Conservation (phyloP, 2,113 vertebrate species). For the Sarotherodon lohbergeri region DNA sequence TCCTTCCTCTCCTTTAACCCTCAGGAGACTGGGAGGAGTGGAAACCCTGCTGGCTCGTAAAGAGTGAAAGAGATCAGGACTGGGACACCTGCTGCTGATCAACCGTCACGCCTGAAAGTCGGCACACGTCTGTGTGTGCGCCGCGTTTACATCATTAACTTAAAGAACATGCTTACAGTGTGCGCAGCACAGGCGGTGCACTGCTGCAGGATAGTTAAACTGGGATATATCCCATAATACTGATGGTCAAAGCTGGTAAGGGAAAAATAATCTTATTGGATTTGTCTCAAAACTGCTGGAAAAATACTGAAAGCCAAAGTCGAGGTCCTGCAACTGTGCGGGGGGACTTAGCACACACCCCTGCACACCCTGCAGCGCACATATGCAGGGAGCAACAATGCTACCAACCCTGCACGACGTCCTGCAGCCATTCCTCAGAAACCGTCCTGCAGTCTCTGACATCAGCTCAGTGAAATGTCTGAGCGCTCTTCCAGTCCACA, state of each 20-base stretch:
- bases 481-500: neutral
- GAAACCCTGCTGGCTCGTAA: constrained; percentile 20
- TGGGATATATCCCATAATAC: neutral
- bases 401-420: neutral
- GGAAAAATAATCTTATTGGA: neutral
- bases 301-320: neutral
- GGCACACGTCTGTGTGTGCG: fast-evolving
- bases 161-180: neutral
- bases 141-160: neutral
- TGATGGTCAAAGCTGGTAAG: neutral
- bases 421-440: neutral
- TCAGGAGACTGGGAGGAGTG: neutral
- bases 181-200: neutral
- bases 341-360: neutral
- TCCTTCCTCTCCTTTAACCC: neutral
- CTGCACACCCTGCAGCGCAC: neutral
- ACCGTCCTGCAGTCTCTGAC: neutral
- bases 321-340: neutral
- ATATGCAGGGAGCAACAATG: neutral
- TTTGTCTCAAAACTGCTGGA: neutral
- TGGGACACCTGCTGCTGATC: constrained; percentile 25
- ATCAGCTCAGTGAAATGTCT: neutral
- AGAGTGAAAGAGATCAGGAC: constrained; percentile 12
- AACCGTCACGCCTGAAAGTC: neutral
- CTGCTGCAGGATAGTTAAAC: neutral